Evolutionary conservation across 2,797 vertebrate genomes (phyloP).

Genomic region (Discoglossus pictus): DNA sequence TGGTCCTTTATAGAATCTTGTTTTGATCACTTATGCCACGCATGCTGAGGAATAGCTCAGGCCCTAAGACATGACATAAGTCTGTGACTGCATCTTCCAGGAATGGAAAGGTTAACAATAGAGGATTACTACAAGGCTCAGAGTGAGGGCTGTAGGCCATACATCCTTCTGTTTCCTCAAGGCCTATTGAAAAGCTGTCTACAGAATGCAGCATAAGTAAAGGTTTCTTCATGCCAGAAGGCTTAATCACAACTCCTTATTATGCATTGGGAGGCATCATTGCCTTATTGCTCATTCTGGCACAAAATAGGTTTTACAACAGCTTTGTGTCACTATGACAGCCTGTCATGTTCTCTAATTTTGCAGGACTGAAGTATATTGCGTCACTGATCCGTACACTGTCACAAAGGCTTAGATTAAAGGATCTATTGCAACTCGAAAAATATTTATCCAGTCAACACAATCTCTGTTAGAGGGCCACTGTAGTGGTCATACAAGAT

Average conservation of each 20-base stretch:
- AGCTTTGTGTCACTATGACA: slow-evolving; percentile 42
- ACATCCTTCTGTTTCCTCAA: background rate
- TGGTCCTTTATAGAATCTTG: too few species aligned
- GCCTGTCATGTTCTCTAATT: slow-evolving; percentile 42
- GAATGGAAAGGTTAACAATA: too few species aligned
- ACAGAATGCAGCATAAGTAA: slow-evolving; percentile 5
- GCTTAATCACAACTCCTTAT: slow-evolving; percentile 32
- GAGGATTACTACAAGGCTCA: too few species aligned
- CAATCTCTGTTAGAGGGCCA: too few species aligned
- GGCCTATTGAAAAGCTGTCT: slow-evolving; percentile 1
- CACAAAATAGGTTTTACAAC: slow-evolving; percentile 44
- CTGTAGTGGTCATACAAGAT: too few species aligned
- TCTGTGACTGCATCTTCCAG: too few species aligned
- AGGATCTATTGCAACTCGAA: slow-evolving; percentile 17
- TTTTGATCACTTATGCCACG: too few species aligned
- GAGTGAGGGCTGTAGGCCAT: background rate
- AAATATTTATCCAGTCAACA: slow-evolving; percentile 4
- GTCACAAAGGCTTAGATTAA: slow-evolving; percentile 40
- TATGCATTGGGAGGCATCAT: slow-evolving; percentile 42
- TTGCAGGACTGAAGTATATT: slow-evolving; percentile 26
- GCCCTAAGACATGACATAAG: too few species aligned
- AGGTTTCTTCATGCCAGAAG: slow-evolving; percentile 29
- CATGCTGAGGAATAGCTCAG: too few species aligned
- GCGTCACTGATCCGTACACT: slow-evolving; percentile 33
- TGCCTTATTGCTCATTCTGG: slow-evolving; percentile 47